A percentile compares a stretch with the other conserved stretches of the same genome.
These are phyloP conservation scores for Labeo rohita DNA, from an alignment of 2,113 vertebrate genomes.

Conservation along the genomic window DNA sequence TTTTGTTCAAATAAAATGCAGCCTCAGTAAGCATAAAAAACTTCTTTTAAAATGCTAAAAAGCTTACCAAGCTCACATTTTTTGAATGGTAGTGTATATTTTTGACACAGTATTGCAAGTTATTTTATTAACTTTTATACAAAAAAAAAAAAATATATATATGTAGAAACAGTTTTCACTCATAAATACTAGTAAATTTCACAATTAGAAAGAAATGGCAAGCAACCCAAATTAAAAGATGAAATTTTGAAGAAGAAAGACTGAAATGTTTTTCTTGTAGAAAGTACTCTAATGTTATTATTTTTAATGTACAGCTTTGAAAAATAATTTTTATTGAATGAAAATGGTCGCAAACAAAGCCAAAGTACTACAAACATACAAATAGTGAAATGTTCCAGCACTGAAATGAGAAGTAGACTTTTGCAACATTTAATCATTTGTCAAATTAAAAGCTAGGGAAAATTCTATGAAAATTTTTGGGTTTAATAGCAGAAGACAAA, in stretches of 20 bases:
- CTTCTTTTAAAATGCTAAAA: not conserved
- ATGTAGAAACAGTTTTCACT: not conserved
- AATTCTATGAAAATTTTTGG: not conserved
- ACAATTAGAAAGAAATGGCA: not conserved
- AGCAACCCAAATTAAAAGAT: too few species aligned
- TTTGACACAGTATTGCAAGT: not conserved
- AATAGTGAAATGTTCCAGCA: not conserved
- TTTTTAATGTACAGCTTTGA: too few species aligned
- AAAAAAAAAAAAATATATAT: too few species aligned
- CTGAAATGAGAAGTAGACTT: not conserved
- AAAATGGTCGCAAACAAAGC: not conserved
- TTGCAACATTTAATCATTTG: not conserved
- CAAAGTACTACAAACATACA: not conserved
- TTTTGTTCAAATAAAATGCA: not conserved
- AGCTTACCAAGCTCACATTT: not conserved
- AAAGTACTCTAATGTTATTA: not conserved
- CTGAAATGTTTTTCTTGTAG: not conserved
- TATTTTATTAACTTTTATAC: not conserved
- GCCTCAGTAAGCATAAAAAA: not conserved
- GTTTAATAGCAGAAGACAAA: not conserved
- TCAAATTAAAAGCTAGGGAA: not conserved
- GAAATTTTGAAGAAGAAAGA: not conserved
- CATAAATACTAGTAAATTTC: not conserved
- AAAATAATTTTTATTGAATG: not conserved
- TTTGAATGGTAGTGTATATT: not conserved